Percentiles rank a stretch among this genome's conserved stretches.
These are phyloP conservation scores for Tethea ocularis DNA, from an alignment of 2,888 invertebrate species.

Conservation along the genomic window DNA sequence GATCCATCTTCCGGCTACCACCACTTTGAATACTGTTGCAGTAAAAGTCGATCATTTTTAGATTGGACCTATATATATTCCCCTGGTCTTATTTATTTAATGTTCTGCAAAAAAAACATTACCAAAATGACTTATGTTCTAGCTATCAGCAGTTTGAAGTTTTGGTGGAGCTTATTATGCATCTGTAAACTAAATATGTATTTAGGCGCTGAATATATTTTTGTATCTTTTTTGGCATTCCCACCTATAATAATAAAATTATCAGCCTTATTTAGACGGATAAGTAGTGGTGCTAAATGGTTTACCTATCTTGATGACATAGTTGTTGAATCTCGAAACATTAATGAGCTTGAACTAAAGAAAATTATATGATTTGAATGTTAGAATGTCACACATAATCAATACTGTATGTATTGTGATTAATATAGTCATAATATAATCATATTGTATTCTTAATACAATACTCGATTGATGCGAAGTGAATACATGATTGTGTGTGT, in stretches of 20 bases:
- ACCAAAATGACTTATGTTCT: background rate
- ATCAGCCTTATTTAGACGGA: conserved; percentile 29
- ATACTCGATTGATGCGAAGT: background rate
- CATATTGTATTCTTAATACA: background rate
- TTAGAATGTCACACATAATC: background rate
- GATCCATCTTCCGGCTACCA: conserved; percentile 91
- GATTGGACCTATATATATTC: background rate
- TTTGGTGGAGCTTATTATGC: background rate
- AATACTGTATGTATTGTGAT: conserved; percentile 1
- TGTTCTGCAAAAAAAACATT: background rate
- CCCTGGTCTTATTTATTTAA: background rate
- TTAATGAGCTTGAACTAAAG: background rate
- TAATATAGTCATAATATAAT: background rate
- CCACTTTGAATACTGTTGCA: conserved; percentile 93
- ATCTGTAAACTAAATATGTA: background rate
- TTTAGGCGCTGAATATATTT: conserved; percentile 9
- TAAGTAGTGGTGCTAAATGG: conserved; percentile 47
- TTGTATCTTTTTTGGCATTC: conserved; percentile 28
- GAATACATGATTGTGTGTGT: background rate
- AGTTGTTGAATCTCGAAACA: conserved; percentile 7
- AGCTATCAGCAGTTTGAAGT: background rate
- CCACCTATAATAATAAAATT: conserved; percentile 38
- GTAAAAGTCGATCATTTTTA: conserved; percentile 96
- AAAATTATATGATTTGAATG: conserved; percentile 1
- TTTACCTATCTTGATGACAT: conserved; percentile 7